A percentile compares a stretch with the other conserved stretches of the same genome.
Evolutionary conservation across 2,113 vertebrate species (phyloP).

Genomic region (Gymnarchus niloticus): DNA sequence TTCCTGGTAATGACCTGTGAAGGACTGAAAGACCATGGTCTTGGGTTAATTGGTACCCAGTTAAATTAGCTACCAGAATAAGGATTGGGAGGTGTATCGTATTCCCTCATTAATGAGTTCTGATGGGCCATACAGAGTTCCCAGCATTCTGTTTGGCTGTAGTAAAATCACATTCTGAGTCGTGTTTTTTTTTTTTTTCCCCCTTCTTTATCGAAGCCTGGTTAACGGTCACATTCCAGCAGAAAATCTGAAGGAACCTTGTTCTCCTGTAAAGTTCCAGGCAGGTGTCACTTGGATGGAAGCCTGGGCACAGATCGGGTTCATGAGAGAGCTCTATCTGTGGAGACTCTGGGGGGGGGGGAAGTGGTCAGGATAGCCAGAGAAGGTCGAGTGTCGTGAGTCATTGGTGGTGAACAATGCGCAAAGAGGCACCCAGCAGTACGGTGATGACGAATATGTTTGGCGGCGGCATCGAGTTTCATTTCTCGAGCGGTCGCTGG

Average conservation of each 20-base stretch:
- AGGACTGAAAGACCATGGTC: not conserved
- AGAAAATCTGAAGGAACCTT: not conserved
- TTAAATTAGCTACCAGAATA: not conserved
- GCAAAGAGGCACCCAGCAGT: slow-evolving; percentile 8
- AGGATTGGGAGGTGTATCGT: not conserved
- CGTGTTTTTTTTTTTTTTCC: not conserved
- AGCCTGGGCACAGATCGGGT: not conserved
- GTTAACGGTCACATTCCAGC: slow-evolving; percentile 8
- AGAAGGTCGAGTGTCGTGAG: slow-evolving; percentile 21
- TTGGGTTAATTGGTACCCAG: not conserved
- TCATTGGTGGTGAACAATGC: slow-evolving; percentile 18
- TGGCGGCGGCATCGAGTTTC: slow-evolving; percentile 5
- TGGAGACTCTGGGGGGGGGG: not conserved
- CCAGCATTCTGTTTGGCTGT: no score
- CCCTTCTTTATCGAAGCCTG: not conserved
- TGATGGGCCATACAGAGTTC: not conserved
- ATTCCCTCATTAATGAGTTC: not conserved
- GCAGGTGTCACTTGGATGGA: not conserved
- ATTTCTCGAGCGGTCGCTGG: not conserved
- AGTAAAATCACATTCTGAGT: not conserved
- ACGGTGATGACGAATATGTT: not conserved
- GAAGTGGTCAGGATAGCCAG: not conserved
- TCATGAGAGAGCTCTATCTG: not conserved
- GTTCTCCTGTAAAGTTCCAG: not conserved
- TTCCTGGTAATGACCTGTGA: not conserved